Conservation (phyloP, 2,113 vertebrate species). For the Anthoscopus minutus region DNA sequence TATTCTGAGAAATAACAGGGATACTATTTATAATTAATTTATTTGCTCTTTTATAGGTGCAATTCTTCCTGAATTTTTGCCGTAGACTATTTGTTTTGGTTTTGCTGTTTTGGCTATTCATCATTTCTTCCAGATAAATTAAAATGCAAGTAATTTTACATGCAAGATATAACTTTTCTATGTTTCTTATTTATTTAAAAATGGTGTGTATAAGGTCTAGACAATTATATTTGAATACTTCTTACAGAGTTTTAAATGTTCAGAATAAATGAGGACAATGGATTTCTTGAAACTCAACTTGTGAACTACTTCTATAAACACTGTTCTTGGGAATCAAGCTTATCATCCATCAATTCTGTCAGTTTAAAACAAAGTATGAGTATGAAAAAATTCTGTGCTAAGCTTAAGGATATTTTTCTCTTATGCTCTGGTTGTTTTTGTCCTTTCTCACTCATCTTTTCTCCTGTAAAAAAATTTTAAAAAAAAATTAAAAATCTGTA, state of each 20-base stretch:
- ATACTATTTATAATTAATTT: constrained; percentile 25
- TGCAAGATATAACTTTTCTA: background rate
- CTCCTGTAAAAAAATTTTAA: no score
- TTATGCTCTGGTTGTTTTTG: background rate
- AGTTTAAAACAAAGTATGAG: background rate
- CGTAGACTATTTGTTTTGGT: background rate
- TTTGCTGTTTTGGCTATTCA: background rate
- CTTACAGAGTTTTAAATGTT: background rate
- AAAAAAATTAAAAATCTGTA: background rate
- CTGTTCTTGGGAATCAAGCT: background rate
- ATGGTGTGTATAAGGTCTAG: background rate
- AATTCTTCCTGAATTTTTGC: background rate
- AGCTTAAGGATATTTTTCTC: background rate
- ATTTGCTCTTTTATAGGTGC: background rate
- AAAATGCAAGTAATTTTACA: background rate
- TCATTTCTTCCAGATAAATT: background rate
- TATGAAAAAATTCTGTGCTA: background rate
- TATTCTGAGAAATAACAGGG: background rate
- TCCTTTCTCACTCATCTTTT: background rate
- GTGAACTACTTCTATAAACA: background rate
- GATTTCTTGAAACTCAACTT: background rate
- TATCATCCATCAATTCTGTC: background rate
- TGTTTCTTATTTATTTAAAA: background rate
- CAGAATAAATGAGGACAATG: background rate
- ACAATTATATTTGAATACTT: background rate